phyloP scores from a whole-genome alignment of 2,797 vertebrate species.

The Phrynocephalus forsythii region DNA sequence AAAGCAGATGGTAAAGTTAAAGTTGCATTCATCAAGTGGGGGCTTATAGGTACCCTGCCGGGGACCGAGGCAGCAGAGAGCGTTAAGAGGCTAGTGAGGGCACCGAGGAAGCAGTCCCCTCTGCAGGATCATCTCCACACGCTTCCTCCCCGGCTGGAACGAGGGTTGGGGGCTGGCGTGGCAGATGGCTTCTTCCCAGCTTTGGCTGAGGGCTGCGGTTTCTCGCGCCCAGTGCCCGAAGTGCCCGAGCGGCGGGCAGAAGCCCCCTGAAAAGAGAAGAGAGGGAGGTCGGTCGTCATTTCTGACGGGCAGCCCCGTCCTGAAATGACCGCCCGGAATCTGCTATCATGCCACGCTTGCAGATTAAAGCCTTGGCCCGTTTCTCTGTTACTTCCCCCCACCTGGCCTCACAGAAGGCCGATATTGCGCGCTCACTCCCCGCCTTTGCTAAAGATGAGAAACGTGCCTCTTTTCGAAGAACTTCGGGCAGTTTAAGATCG shows the following conservation, averaged over 20 bases:
- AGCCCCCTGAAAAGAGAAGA: not conserved
- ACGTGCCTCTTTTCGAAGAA: constrained; percentile 26
- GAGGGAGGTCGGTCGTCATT: not conserved
- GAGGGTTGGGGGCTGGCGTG: constrained; percentile 5
- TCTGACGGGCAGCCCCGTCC: not conserved
- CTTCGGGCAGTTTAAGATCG: not conserved
- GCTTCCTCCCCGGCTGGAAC: not conserved
- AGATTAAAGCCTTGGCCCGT: not conserved
- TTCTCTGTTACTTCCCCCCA: too few species aligned
- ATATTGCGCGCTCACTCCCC: too few species aligned
- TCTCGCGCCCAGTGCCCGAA: not conserved
- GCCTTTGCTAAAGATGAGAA: too few species aligned
- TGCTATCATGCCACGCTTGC: not conserved
- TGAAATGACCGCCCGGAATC: not conserved
- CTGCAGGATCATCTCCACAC: constrained; percentile 26
- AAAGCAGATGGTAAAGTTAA: not conserved
- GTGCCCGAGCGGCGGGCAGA: not conserved
- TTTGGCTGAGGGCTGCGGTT: not conserved
- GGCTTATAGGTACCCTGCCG: not conserved
- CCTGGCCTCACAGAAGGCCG: not conserved
- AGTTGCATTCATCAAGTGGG: not conserved
- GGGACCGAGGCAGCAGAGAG: too few species aligned
- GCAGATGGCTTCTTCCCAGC: not conserved
- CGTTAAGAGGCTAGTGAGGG: not conserved
- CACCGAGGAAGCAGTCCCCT: not conserved